A percentile compares a stretch with the other conserved stretches of the same genome.
Evolutionary conservation across 2,888 invertebrate species (phyloP).

Genomic region (Perithous albicinctus): DNA sequence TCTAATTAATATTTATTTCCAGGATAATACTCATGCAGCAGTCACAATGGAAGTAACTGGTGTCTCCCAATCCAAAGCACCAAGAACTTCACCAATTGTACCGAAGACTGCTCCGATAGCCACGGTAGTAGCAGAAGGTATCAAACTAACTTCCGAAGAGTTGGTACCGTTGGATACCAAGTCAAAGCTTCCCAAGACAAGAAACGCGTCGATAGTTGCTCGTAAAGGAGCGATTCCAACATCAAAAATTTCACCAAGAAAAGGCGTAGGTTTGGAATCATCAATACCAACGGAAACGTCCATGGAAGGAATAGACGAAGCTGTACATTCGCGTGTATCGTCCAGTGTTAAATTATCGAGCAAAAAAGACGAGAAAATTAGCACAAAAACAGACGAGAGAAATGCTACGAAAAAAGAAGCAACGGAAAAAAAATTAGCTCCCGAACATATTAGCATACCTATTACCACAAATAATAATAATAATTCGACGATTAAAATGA

Average conservation of each 20-base stretch:
- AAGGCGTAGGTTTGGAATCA: constrained; percentile 59
- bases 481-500: constrained; percentile 8
- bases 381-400: not conserved
- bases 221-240: constrained; percentile 58
- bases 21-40: constrained; percentile 27
- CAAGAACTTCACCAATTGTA: not conserved
- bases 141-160: constrained; percentile 41
- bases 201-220: constrained; percentile 60
- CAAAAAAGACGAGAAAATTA: constrained; percentile 1
- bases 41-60: constrained; percentile 27
- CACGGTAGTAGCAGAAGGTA: constrained; percentile 34
- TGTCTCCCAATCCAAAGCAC: constrained; percentile 22
- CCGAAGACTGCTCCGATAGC: not conserved
- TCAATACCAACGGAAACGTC: not conserved
- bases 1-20: not conserved
- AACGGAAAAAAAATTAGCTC: not conserved
- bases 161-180: constrained; percentile 5
- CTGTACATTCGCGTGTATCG: not conserved
- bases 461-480: not conserved
- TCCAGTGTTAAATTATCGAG: not conserved
- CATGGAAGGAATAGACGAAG: constrained; percentile 24
- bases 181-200: constrained; percentile 49
- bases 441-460: not conserved
- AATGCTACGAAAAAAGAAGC: not conserved
- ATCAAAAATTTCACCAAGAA: constrained; percentile 59